Conservation (phyloP, 2,888 invertebrate genomes). For the Drosophila subsilvestris region DNA sequence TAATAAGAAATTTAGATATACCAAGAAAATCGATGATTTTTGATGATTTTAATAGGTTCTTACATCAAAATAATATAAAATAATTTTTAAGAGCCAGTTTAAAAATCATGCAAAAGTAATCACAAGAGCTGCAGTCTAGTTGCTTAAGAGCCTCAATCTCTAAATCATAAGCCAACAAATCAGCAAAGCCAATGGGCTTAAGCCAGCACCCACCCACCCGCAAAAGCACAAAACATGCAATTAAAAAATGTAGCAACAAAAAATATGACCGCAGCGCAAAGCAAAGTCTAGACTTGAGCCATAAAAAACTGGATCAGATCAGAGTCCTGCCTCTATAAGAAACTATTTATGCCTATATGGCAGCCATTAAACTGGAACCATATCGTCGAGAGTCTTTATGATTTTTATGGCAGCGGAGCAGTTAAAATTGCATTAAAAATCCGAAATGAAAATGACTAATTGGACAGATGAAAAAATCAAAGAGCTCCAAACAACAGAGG, state of each 20-base stretch:
- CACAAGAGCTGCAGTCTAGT: background rate
- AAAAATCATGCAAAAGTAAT: background rate
- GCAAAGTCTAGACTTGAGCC: conserved; percentile 58
- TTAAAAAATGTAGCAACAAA: conserved; percentile 59
- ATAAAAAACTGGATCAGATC: conserved; percentile 39
- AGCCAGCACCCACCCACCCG: conserved; percentile 33
- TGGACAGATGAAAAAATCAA: conserved; percentile 73
- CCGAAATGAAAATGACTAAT: conserved; percentile 72
- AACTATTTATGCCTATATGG: conserved; percentile 52
- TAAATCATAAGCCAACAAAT: background rate
- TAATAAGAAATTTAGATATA: too few species aligned
- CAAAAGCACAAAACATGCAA: conserved; percentile 60
- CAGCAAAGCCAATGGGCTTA: conserved; percentile 25
- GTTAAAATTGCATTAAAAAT: conserved; percentile 69
- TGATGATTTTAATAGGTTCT: too few species aligned
- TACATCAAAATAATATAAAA: too few species aligned
- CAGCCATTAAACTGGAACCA: conserved; percentile 45
- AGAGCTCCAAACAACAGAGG: conserved; percentile 47
- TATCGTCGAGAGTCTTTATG: conserved; percentile 41
- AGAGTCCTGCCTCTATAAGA: conserved; percentile 30
- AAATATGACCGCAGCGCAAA: conserved; percentile 13
- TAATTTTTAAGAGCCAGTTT: too few species aligned
- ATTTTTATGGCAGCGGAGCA: conserved; percentile 40
- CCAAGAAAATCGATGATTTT: too few species aligned
- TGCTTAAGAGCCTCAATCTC: background rate